A percentile compares a stretch with the other conserved stretches of the same genome.
These are phyloP conservation scores for Trichopria drosophilae DNA, from an alignment of 2,888 invertebrate genomes.

Conservation along the genomic window DNA sequence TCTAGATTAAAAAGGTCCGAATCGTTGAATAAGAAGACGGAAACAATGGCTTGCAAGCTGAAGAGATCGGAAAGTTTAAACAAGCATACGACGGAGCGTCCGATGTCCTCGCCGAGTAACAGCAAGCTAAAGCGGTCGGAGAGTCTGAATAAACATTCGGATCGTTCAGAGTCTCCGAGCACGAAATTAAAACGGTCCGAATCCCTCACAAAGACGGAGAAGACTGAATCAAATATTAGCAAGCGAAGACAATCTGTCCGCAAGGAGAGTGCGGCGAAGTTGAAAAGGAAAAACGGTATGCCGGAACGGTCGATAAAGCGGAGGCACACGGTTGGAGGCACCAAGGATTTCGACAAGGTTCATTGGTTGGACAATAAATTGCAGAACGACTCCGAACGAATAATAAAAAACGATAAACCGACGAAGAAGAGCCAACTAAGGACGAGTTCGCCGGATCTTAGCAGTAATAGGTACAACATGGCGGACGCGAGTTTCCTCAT, in stretches of 20 bases:
- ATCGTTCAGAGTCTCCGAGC: slow-evolving; percentile 54
- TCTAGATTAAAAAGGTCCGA: slow-evolving; percentile 65
- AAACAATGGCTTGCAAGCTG: slow-evolving; percentile 61
- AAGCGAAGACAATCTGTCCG: slow-evolving; percentile 65
- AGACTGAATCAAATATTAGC: slow-evolving; percentile 78
- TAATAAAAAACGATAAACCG: slow-evolving; percentile 58
- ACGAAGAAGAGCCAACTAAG: slow-evolving; percentile 62
- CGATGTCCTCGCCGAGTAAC: slow-evolving; percentile 44
- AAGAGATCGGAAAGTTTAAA: slow-evolving; percentile 68
- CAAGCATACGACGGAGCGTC: slow-evolving; percentile 58
- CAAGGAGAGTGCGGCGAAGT: slow-evolving; percentile 64
- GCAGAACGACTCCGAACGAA: slow-evolving; percentile 59
- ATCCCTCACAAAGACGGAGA: slow-evolving; percentile 72
- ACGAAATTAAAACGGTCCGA: slow-evolving; percentile 64
- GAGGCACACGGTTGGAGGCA: slow-evolving; percentile 89
- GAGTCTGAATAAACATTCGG: slow-evolving; percentile 55
- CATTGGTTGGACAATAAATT: slow-evolving; percentile 63
- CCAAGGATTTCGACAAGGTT: slow-evolving; percentile 79
- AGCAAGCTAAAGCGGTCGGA: slow-evolving; percentile 54
- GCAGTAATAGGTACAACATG: slow-evolving; percentile 53
- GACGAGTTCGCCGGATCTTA: slow-evolving; percentile 67
- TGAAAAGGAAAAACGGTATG: slow-evolving; percentile 77
- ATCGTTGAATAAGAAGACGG: slow-evolving; percentile 65
- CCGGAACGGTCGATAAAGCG: slow-evolving; percentile 83
- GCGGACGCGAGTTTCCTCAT: slow-evolving; percentile 58